Evolutionary conservation across 37 sponge, comb jelly and placozoan genomes (phyloP).

Genomic region (Chondrosia reniformis): DNA sequence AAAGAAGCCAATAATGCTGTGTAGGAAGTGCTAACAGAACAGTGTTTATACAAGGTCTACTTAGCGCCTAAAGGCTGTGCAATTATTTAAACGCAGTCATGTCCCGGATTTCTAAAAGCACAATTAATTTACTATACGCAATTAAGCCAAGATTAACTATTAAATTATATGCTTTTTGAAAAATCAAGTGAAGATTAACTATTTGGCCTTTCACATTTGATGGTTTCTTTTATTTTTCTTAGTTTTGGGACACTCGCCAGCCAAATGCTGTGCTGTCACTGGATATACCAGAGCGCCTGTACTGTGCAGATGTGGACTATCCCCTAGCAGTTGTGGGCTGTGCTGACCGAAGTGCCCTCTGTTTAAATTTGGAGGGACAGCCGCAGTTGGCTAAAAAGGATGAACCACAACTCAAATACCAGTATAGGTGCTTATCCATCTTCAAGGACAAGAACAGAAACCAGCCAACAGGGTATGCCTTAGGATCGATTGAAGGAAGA

Average conservation of each 20-base stretch:
- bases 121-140: too few relatives aligned
- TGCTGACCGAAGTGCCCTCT: conserved; percentile 61
- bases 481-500: conserved; percentile 94
- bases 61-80: too few relatives aligned
- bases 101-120: too few relatives aligned
- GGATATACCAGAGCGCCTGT: conserved; percentile 84
- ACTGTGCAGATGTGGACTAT: conserved; percentile 89
- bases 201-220: neutral
- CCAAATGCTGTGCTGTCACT: conserved; percentile 71
- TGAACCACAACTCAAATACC: conserved; percentile 90
- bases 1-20: too few relatives aligned
- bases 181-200: too few relatives aligned
- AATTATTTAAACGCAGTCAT: too few relatives aligned
- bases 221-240: conserved; percentile 19
- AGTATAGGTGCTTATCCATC: conserved; percentile 84
- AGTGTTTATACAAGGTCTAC: too few relatives aligned
- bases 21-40: too few relatives aligned
- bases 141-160: too few relatives aligned
- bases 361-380: conserved; percentile 66
- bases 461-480: conserved; percentile 89
- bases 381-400: conserved; percentile 67
- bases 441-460: conserved; percentile 84
- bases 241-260: conserved; percentile 90
- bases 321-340: conserved; percentile 85
- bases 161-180: too few relatives aligned